phyloP scores from a whole-genome alignment of 2,888 invertebrate genomes.

The Nymphalis c-album region DNA sequence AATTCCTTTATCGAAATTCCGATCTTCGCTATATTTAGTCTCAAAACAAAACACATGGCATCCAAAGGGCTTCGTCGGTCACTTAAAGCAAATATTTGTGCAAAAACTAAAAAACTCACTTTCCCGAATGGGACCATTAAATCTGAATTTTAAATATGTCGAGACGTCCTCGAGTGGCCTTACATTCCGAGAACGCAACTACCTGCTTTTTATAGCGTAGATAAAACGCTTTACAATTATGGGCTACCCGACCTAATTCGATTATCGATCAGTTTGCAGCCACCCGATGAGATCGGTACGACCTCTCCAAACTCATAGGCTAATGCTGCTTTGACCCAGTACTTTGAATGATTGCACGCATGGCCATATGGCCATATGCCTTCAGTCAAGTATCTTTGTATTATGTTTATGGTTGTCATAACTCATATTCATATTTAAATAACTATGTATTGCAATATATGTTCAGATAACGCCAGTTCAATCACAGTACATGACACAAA shows the following conservation, averaged over 20 bases:
- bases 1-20: constrained; percentile 30
- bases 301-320: constrained; percentile 58
- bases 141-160: constrained; percentile 48
- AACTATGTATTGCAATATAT: constrained; percentile 13
- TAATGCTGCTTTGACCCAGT: constrained; percentile 63
- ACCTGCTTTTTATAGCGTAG: constrained; percentile 74
- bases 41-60: constrained; percentile 47
- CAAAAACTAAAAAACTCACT: constrained; percentile 52
- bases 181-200: constrained; percentile 72
- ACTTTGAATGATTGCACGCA: constrained; percentile 54
- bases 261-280: constrained; percentile 56
- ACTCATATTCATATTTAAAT: constrained; percentile 16
- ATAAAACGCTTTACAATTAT: constrained; percentile 64
- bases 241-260: constrained; percentile 60
- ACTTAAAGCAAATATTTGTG: constrained; percentile 51
- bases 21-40: constrained; percentile 31
- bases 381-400: constrained; percentile 28
- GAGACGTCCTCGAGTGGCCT: constrained; percentile 57
- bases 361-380: constrained; percentile 51
- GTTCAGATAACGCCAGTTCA: background rate
- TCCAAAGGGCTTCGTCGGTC: constrained; percentile 43
- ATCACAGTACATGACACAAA: background rate
- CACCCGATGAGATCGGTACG: constrained; percentile 49
- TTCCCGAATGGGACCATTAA: constrained; percentile 56
- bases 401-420: constrained; percentile 30